Conservation (phyloP, 2,113 vertebrate genomes). For the Neotoma lepida region DNA sequence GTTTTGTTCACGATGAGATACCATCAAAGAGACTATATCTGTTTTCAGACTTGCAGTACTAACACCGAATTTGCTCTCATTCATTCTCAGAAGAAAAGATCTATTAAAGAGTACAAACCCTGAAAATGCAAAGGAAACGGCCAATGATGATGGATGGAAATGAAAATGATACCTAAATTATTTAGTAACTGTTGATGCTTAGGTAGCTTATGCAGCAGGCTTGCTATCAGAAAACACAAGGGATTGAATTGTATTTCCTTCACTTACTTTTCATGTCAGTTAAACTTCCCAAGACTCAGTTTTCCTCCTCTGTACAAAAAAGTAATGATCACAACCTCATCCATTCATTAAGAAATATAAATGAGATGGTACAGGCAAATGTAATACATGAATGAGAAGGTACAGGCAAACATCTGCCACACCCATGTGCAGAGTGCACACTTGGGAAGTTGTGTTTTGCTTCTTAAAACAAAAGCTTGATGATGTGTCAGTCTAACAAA, state of each 20-base stretch:
- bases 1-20: neutral
- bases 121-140: neutral
- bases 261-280: neutral
- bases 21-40: neutral
- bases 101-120: neutral
- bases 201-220: neutral
- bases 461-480: neutral
- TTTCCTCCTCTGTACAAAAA: neutral
- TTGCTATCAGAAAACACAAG: neutral
- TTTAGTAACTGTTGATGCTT: neutral
- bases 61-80: neutral
- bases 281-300: neutral
- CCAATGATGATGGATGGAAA: neutral
- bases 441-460: neutral
- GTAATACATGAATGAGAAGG: neutral
- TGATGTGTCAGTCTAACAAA: slow-evolving; percentile 45
- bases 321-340: neutral
- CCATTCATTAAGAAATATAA: neutral
- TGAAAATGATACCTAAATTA: neutral
- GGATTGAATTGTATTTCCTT: neutral
- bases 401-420: neutral
- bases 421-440: neutral
- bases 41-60: neutral
- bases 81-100: neutral
- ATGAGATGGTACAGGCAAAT: neutral